Base-by-base conservation (phyloP, 2,888 invertebrate species). In the Helobdella robusta region DNA sequence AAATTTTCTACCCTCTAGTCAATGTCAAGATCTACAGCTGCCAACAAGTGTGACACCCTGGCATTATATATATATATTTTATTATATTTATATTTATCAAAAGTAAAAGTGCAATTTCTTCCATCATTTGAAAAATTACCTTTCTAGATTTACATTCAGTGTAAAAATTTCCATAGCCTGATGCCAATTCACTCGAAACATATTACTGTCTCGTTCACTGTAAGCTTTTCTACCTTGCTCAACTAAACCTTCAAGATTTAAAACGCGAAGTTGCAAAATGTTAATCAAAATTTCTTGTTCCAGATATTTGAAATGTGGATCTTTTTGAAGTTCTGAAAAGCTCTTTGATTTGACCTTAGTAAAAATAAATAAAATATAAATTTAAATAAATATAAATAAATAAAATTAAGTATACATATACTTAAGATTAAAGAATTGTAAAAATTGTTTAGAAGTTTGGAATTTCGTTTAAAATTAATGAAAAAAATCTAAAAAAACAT, bases 281-380 rank as follows among this genome's bases (percentile, higher is more conserved):
- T 67, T 65, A 44, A 74, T 71, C 20, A 75, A 68, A 59, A 74
- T 75, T 59, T 73, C 71, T 2, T 71, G 68, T 40, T 73, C 73
- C 5, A 76, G 69, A n/a, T 70, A 62, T 54, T 68, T 62, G 52
- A 68, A 73, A 63, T 70, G 67, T 2, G 73, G 70, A 68, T 73
- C 72, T 11, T 68, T 67, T 65, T 75, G 73, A 2, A 76, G 68
- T 18, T 75, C 75, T 8, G 72, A 68, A 35, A 74, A 70, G 44
- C 72, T 73, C 48, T 70, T 69, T 18, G 71, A 28, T 25, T 61
- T 61, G 8, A 61, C 61, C 61, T 61, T 18, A 20, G 48, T n/a
- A n/a, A n/a, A n/a, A n/a, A n/a, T n/a, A n/a, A 40, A 40, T 15
- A 40, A 40, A 40, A 40, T 40, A 15, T 11, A 40, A 40, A 15